Conservation (phyloP, 2,797 vertebrate species). For the Eutrigla gurnardus region DNA sequence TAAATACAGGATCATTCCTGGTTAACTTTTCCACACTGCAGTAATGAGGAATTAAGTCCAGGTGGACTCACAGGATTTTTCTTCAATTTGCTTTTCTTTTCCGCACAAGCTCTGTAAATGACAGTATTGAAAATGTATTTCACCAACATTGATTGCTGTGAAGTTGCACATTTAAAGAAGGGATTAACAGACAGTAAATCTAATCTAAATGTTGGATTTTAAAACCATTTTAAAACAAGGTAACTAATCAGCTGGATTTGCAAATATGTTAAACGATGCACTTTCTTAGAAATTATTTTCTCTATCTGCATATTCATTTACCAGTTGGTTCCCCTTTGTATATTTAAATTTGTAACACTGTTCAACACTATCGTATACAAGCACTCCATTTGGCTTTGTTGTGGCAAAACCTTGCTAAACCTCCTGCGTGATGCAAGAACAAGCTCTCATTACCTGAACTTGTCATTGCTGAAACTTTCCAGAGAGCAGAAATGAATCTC, state of each 20-base stretch:
- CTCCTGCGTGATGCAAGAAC: neutral
- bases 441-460: neutral
- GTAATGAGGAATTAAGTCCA: conserved; percentile 20
- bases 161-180: neutral
- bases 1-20: conserved; percentile 31
- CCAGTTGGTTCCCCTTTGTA: neutral
- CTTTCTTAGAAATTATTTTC: neutral
- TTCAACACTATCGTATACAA: neutral
- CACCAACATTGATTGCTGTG: too few species aligned
- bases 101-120: neutral
- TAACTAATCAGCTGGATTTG: neutral
- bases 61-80: conserved; percentile 10
- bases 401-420: conserved; percentile 15
- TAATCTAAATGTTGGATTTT: neutral
- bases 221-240: too few species aligned
- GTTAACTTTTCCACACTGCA: conserved; percentile 15
- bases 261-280: neutral
- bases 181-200: neutral
- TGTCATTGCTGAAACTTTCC: conserved; percentile 26
- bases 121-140: too few species aligned
- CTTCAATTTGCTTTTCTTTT: neutral
- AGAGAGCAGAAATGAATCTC: conserved; percentile 39
- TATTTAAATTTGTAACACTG: neutral
- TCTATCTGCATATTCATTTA: conserved; percentile 9
- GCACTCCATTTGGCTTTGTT: conserved; percentile 19